phyloP scores from a whole-genome alignment of 2,113 vertebrate species.

The Amazona vittata region DNA sequence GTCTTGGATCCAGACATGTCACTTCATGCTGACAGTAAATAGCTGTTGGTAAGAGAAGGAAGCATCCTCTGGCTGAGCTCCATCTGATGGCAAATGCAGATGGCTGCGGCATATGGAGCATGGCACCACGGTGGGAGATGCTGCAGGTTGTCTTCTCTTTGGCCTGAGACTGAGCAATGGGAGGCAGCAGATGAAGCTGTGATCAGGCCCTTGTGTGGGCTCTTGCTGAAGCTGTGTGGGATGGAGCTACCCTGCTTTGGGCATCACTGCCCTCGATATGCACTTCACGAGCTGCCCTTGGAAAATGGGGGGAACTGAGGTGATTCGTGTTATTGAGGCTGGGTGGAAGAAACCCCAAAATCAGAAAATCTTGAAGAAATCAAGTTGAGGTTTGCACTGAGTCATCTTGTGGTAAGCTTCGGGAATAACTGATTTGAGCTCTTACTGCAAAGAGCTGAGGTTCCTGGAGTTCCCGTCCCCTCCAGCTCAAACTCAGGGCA shows the following conservation, averaged over 20 bases:
- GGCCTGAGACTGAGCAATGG: rapidly evolving
- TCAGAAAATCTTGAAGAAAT: background rate
- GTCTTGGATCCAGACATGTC: rapidly evolving
- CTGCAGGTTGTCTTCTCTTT: background rate
- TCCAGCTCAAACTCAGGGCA: background rate
- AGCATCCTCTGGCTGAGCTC: rapidly evolving
- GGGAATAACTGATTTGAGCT: background rate
- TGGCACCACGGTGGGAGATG: rapidly evolving
- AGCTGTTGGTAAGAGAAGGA: background rate
- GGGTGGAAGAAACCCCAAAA: background rate
- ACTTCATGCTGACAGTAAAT: background rate
- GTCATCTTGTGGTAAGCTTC: background rate
- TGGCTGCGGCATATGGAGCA: rapidly evolving
- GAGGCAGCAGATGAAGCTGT: background rate
- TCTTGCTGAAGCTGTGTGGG: background rate
- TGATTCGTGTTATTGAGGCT: rapidly evolving
- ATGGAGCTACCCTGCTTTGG: background rate
- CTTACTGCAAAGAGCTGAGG: background rate
- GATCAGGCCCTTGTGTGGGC: background rate
- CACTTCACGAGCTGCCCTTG: background rate
- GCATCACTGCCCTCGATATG: rapidly evolving
- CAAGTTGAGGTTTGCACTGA: background rate
- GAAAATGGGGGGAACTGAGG: rapidly evolving
- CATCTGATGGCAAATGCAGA: rapidly evolving
- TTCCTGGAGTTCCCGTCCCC: background rate